These are phyloP conservation scores for Pachycephus smyrnensis DNA, from an alignment of 2,888 invertebrate species.

Conservation along the genomic window DNA sequence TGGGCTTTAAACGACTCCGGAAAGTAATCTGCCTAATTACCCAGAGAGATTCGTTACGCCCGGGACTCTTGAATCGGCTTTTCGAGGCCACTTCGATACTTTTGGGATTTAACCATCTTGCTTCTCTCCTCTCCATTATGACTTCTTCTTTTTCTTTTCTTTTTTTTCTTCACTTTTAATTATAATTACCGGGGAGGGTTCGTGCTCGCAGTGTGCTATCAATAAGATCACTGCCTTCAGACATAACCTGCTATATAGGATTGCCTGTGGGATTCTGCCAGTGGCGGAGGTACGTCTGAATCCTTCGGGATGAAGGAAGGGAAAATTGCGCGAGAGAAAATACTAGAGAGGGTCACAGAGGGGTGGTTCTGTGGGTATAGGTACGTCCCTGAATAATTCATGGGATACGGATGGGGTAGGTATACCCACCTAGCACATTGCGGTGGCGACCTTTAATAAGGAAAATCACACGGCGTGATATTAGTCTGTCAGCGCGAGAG, in stretches of 20 bases:
- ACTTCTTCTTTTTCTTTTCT: not conserved
- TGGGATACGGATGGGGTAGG: not conserved
- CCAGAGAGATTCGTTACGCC: constrained; percentile 63
- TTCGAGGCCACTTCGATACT: not conserved
- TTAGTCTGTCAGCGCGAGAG: constrained; percentile 50
- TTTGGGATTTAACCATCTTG: not conserved
- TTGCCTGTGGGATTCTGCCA: not conserved
- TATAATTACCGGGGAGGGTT: not conserved
- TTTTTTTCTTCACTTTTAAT: not conserved
- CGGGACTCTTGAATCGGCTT: constrained; percentile 17
- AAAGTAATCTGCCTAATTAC: constrained; percentile 67
- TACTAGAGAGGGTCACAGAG: not conserved
- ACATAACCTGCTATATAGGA: not conserved
- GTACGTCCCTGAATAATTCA: not conserved
- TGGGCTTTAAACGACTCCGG: constrained; percentile 61
- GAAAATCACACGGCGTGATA: constrained; percentile 56
- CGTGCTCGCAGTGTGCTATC: not conserved
- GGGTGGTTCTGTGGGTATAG: not conserved
- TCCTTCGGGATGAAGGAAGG: not conserved
- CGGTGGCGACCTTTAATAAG: constrained; percentile 44
- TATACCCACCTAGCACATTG: not conserved
- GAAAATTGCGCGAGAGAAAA: not conserved
- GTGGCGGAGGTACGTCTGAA: not conserved
- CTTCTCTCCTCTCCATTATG: not conserved
- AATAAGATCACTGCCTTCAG: not conserved